These are phyloP conservation scores for Batillaria attramentaria DNA, from an alignment of 1,140 invertebrate species.

Conservation along the genomic window DNA sequence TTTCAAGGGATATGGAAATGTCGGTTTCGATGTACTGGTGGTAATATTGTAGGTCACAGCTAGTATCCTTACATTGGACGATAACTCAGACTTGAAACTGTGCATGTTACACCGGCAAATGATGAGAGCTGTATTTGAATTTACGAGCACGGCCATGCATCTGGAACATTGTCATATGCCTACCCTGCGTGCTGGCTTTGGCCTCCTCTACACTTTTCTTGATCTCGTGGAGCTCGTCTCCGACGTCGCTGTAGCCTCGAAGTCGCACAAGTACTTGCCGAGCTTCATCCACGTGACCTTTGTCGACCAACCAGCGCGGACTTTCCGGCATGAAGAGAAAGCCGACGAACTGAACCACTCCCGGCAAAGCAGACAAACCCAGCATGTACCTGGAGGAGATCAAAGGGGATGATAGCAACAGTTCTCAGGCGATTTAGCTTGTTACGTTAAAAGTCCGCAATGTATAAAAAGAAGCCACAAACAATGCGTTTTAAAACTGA, in stretches of 20 bases:
- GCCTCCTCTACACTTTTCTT: slow-evolving; percentile 48
- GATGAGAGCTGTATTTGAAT: not conserved
- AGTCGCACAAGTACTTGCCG: slow-evolving; percentile 68
- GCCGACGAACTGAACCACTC: slow-evolving; percentile 62
- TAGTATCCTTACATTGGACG: too few relatives aligned
- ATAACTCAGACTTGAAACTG: too few relatives aligned
- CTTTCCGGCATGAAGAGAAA: slow-evolving; percentile 68
- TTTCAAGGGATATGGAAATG: too few relatives aligned
- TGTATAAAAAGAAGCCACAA: too few relatives aligned
- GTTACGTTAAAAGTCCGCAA: too few relatives aligned
- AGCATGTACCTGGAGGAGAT: slow-evolving; percentile 70
- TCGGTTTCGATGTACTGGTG: too few relatives aligned
- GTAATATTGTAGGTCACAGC: too few relatives aligned
- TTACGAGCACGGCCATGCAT: too few relatives aligned
- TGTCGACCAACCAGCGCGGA: slow-evolving; percentile 68
- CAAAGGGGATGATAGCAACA: too few relatives aligned
- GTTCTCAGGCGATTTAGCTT: too few relatives aligned
- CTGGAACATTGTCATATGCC: not conserved
- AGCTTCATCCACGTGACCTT: slow-evolving; percentile 68
- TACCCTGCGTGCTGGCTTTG: slow-evolving; percentile 29
- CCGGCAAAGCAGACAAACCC: slow-evolving; percentile 62
- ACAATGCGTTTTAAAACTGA: too few relatives aligned
- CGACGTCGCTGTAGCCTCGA: slow-evolving; percentile 59
- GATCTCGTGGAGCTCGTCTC: slow-evolving; percentile 54
- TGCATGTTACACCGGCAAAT: too few relatives aligned